Conservation (phyloP, 2,888 invertebrate species). For the Metopia argyrocephala region DNA sequence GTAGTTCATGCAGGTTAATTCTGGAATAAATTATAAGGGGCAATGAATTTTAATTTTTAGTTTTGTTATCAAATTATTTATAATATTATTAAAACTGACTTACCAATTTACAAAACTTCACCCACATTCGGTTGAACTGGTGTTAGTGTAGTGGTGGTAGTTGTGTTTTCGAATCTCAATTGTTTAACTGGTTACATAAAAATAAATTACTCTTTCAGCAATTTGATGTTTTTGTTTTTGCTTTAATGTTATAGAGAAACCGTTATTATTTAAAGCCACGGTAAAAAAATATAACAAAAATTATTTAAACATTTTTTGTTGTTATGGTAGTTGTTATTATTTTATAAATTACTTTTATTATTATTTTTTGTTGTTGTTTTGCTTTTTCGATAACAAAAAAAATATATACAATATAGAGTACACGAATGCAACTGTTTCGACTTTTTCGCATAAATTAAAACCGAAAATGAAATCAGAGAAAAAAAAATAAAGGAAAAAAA, state of each 20-base stretch:
- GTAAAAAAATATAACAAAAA: constrained; percentile 31
- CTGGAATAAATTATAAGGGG: too few species aligned
- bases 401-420: too few species aligned
- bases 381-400: constrained; percentile 11
- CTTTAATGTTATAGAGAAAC: constrained; percentile 41
- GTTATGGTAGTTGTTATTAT: constrained; percentile 8
- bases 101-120: constrained; percentile 40
- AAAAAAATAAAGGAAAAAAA: constrained; percentile 37
- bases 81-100: constrained; percentile 21
- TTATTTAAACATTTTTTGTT: constrained; percentile 29
- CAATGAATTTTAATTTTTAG: constrained; percentile 30
- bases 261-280: constrained; percentile 50
- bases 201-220: background rate
- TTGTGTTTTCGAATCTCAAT: constrained; percentile 43
- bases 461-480: too few species aligned
- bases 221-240: constrained; percentile 10
- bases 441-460: constrained; percentile 60
- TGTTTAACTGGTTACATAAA: constrained; percentile 46
- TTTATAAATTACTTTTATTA: too few species aligned
- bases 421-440: constrained; percentile 57
- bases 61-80: constrained; percentile 6
- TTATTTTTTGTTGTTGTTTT: background rate
- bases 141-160: background rate
- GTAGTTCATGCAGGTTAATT: too few species aligned
- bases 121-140: constrained; percentile 28